Evolutionary conservation across 2,888 invertebrate species (phyloP).

Genomic region (Ommatoiulus sabulosus): DNA sequence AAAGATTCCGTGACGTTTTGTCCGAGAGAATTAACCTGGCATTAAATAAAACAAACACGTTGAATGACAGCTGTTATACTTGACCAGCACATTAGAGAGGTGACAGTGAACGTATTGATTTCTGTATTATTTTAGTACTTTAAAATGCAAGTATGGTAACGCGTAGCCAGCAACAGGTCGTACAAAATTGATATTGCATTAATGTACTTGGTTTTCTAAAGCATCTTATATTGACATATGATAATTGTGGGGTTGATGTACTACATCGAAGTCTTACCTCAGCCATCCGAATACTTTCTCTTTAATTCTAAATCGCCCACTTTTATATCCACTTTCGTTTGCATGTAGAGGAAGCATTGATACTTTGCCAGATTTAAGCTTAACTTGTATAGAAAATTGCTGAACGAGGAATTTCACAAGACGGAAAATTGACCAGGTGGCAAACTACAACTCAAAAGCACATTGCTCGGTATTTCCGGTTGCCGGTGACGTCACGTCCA

Average conservation of each 20-base stretch:
- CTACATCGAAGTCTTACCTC: conserved; percentile 50
- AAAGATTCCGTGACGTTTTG: conserved; percentile 91
- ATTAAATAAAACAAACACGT: neutral
- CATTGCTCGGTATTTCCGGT: conserved; percentile 3
- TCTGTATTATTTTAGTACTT: neutral
- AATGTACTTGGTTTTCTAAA: neutral
- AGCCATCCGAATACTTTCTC: conserved; percentile 58
- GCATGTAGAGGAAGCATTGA: conserved; percentile 59
- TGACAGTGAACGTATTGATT: neutral
- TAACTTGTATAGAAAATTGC: neutral
- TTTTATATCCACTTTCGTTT: conserved; percentile 58
- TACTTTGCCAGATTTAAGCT: conserved; percentile 21
- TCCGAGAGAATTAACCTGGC: conserved; percentile 89
- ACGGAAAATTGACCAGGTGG: conserved; percentile 14
- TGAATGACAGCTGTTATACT: neutral
- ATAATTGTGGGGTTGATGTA: neutral
- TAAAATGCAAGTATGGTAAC: no score
- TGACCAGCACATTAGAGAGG: neutral
- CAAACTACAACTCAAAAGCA: conserved; percentile 5
- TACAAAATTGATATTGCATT: neutral
- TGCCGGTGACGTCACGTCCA: neutral
- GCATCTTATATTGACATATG: neutral
- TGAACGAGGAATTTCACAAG: neutral
- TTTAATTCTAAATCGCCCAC: conserved; percentile 57
- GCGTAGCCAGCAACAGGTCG: no score